Evolutionary conservation across 2,888 invertebrate genomes (phyloP).

Genomic region (Leucania comma): DNA sequence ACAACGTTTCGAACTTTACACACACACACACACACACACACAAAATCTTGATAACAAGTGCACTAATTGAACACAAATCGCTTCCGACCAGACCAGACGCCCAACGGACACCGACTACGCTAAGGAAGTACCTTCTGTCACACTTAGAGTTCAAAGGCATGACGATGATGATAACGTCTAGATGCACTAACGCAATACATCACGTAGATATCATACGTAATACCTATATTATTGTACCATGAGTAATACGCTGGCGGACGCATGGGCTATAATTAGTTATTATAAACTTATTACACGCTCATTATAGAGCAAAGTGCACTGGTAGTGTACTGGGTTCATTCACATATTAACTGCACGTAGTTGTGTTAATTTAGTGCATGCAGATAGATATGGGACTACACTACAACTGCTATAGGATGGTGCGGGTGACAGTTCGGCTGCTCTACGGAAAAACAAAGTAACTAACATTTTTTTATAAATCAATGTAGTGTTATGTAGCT

Average conservation of each 20-base stretch:
- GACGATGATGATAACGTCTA: slow-evolving; percentile 26
- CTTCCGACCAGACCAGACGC: neutral
- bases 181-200: slow-evolving; percentile 15
- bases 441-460: too few relatives aligned
- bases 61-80: slow-evolving; percentile 4
- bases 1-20: neutral
- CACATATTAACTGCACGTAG: slow-evolving; percentile 40
- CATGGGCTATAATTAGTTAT: slow-evolving; percentile 58
- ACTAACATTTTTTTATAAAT: too few relatives aligned
- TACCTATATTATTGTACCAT: slow-evolving; percentile 31
- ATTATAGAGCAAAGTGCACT: slow-evolving; percentile 61
- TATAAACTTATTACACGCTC: slow-evolving; percentile 38
- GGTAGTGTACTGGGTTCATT: slow-evolving; percentile 53
- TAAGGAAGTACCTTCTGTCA: neutral
- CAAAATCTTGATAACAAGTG: neutral
- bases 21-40: neutral
- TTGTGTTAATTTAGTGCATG: neutral
- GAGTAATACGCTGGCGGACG: slow-evolving; percentile 43
- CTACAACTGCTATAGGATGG: too few relatives aligned
- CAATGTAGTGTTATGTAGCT: too few relatives aligned
- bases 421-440: too few relatives aligned
- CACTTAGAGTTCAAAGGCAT: slow-evolving; percentile 17
- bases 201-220: slow-evolving; percentile 1
- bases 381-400: neutral
- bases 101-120: too few relatives aligned